Conservation (phyloP, 2,888 invertebrate genomes). For the Operophtera brumata region DNA sequence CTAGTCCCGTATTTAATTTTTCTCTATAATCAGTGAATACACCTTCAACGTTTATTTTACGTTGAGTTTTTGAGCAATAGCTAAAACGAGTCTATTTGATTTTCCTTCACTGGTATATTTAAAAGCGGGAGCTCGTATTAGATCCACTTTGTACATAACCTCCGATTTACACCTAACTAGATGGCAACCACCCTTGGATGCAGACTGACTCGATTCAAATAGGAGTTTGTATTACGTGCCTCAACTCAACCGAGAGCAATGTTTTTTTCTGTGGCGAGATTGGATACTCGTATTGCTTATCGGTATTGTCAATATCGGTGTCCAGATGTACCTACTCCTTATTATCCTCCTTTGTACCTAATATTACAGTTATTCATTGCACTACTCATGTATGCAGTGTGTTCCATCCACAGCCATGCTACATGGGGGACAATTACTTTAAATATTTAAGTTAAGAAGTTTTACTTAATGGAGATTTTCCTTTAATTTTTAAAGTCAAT, state of each 20-base stretch:
- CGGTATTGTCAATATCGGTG: background rate
- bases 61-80: too few species aligned
- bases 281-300: constrained; percentile 27
- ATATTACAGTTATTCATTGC: too few species aligned
- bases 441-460: too few species aligned
- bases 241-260: constrained; percentile 25
- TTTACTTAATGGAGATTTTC: too few species aligned
- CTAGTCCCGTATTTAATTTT: too few species aligned
- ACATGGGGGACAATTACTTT: too few species aligned
- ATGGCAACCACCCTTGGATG: constrained; percentile 49
- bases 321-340: background rate
- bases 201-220: constrained; percentile 54
- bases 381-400: too few species aligned
- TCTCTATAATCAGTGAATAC: too few species aligned
- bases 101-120: background rate
- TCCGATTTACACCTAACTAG: constrained; percentile 63
- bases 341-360: too few species aligned
- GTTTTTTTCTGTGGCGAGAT: constrained; percentile 10
- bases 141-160: constrained; percentile 56
- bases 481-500: too few species aligned
- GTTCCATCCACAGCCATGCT: too few species aligned
- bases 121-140: constrained; percentile 7
- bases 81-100: background rate
- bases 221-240: constrained; percentile 47
- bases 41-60: too few species aligned